Evolutionary conservation across 53 echinoderm and acorn worm species (phyloP), one percentile per base, ranked within the genome.

Genomic region (Astropecten irregularis): DNA sequence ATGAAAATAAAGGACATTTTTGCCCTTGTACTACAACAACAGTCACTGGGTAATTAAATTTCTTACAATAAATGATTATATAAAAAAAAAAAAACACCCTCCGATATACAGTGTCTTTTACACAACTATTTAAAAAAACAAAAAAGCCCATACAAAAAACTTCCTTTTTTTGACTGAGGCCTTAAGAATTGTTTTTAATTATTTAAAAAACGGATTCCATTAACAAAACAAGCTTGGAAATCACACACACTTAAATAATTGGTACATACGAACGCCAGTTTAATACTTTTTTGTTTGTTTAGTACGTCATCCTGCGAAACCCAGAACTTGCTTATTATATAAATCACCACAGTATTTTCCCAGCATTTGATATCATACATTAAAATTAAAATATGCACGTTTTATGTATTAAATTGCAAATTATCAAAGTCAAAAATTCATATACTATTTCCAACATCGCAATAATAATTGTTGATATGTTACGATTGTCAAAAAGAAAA

Each of bases 191-290:
- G 54, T 18, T 56, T 74, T 14, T 57, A 56, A 21, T 74, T 51
- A 52, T 19, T n/a, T n/a, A n/a, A n/a, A n/a, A n/a, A n/a, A n/a
- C n/a, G n/a, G n/a, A n/a, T n/a, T n/a, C n/a, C n/a, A n/a, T n/a
- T 9, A 66, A 38, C 31, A 67, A 79, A 79, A 47, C 22, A 60
- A 39, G 60, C 62, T 61, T 60, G 46, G 79, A 79, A 79, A 79
- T 79, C 79, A 79, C 74, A 74, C 74, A 74, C 74, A 55, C 55
- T 73, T 36, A 74, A 16, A 19, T n/a, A 74, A 55, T 57, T 54
- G 73, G 55, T 74, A 74, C 16, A 53, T 29, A 36, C 7, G 39
- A 14, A 56, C 25, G 54, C 74, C 38, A 34, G 34, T 55, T 55
- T 54, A 33, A 74, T 25, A 39, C 53, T 74, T n/a, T n/a, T n/a